Evolutionary conservation across 2,797 vertebrate genomes (phyloP).

Genomic region (Steatocranus sp.): DNA sequence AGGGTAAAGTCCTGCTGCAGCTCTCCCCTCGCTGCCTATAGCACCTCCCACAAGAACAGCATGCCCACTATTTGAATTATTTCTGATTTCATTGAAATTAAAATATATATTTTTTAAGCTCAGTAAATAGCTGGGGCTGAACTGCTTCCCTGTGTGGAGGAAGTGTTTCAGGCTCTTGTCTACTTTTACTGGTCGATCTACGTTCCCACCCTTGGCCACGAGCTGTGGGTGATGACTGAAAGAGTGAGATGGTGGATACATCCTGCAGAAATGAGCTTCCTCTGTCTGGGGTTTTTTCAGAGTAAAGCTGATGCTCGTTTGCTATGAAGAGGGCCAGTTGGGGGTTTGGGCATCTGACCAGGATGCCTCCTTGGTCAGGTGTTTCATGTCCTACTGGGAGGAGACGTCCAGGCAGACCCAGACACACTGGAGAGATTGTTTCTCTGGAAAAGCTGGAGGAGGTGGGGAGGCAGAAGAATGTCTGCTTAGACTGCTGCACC

Average conservation of each 20-base stretch:
- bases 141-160: not conserved
- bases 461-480: not conserved
- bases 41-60: not conserved
- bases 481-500: not conserved
- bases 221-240: not conserved
- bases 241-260: not conserved
- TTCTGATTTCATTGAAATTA: not conserved
- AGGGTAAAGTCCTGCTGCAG: accelerated
- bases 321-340: not conserved
- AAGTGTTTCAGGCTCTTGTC: not conserved
- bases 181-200: not conserved
- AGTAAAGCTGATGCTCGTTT: not conserved
- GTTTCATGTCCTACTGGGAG: not conserved
- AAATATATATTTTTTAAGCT: accelerated
- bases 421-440: not conserved
- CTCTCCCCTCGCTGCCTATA: accelerated
- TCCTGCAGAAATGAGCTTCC: not conserved
- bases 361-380: not conserved
- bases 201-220: not conserved
- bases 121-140: accelerated
- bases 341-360: not conserved
- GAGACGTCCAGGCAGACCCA: not conserved
- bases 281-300: accelerated
- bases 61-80: not conserved
- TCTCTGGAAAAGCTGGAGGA: not conserved